Base-by-base conservation (phyloP, 2,888 invertebrate species). In the Hydrotaea diabolus region DNA sequence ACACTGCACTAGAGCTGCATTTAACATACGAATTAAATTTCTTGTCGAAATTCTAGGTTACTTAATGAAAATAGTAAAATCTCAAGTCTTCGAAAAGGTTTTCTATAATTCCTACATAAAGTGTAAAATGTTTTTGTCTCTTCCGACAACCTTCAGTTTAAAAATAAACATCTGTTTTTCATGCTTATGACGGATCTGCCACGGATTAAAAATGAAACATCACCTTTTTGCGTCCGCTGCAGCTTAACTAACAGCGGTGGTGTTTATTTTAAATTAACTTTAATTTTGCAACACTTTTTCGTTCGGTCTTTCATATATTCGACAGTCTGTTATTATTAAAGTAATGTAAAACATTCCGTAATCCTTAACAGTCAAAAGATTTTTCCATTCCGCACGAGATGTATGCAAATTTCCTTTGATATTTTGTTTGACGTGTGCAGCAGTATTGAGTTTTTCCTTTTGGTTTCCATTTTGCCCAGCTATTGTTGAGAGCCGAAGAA, bases 221-320 rank as follows among this genome's bases (percentile, higher is more conserved):
- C 46, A 66, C 23, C 21, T 66, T 66, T 66, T 66, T 7, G 7
- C 19, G 11, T 13, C 9, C 11, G 43, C 43, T 31, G 31, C 31
- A 31, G 8, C 39, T 43, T 13, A 66, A 66, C 19, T n/a, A n/a
- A n/a, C n/a, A n/a, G n/a, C n/a, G 39, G n/a, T 43, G 39, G 13
- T 69, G 23, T 69, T 23, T 69, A 49, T 69, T 69, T 49, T 23
- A 80, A 71, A 59, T 80, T 80, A 71, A 76, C 53, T 76, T 71
- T 76, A 71, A 76, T 80, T 62, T 71, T 59, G 9, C 49, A 71
- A 49, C 57, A 53, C 49, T 80, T 39, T 69, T 36, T 46, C n/a
- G n/a, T n/a, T n/a, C 9, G 36, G 36, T 39, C 1, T 8, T 39
- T 64, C 5, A 4, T n/a, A 0, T 26, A 26, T 8, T 5, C 21